Evolutionary conservation across 2,888 invertebrate species (phyloP), one percentile per base, ranked within the genome.

Genomic region (Arctia plantaginis): DNA sequence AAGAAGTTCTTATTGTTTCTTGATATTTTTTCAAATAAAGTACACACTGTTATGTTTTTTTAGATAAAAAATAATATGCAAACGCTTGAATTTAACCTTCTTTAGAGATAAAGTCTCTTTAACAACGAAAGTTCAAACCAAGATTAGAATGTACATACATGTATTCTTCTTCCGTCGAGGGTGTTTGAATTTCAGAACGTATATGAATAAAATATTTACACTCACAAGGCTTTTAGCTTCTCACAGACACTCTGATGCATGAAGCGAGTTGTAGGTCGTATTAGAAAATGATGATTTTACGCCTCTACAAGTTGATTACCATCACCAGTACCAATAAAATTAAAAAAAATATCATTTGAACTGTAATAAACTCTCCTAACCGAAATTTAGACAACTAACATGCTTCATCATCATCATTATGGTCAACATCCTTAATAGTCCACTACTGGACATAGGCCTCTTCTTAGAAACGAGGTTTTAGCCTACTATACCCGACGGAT

Each of bases 201-300:
- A 89, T 87, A 90, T 90, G 90, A 90, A 90, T 91, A 89, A 91
- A 89, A 90, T 87, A 91, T 90, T 77, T 41, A 84, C 86, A 84
- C 82, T 80, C 80, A 76, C 68, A 72, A 75, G 74, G 69, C 81
- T 78, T 72, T 55, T 35, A 79, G 73, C 77, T 65, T 83, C 71
- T 82, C 77, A 80, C 78, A 77, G 87, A 84, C 86, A 86, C 82
- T 80, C 66, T 73, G 77, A 73, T 75, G 73, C 81, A 85, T 85
- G 84, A 83, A 71, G 77, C 71, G 68, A 77, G 72, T 75, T 75
- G 78, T 74, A 82, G 82, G 82, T 81, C 77, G 80, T 75, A 77
- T 81, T 55, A 35, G 73, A 80, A 81, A 83, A 79, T 76, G 73
- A 72, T 74, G n/a, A 55, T 55, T 51, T 35, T 8, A n/a, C n/a